Percentiles rank a stretch among this genome's conserved stretches.
phyloP scores from a whole-genome alignment of 2,888 invertebrate genomes.

The Aleiodes alternator region DNA sequence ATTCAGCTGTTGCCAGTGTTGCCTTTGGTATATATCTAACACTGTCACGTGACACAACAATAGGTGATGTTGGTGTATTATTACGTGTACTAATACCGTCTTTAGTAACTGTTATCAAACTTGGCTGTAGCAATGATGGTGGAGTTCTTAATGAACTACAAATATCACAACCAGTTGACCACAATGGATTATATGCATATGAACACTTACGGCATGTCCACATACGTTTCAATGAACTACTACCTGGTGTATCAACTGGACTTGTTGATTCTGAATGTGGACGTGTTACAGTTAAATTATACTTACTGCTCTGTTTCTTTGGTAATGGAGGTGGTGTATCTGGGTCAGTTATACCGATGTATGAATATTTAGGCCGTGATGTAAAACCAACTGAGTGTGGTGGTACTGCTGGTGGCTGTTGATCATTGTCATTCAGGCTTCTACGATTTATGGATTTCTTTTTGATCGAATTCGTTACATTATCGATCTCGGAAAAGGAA shows the following conservation, averaged over 20 bases:
- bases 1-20: conserved; percentile 71
- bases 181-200: conserved; percentile 90
- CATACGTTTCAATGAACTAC: conserved; percentile 78
- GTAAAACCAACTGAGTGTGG: conserved; percentile 73
- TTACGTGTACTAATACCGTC: conserved; percentile 68
- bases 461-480: conserved; percentile 74
- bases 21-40: conserved; percentile 74
- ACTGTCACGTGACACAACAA: conserved; percentile 72
- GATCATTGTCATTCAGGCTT: conserved; percentile 77
- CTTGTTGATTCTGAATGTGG: conserved; percentile 70
- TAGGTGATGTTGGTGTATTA: conserved; percentile 66
- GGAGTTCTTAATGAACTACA: conserved; percentile 83
- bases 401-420: conserved; percentile 77
- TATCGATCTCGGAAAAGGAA: conserved; percentile 75
- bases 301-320: conserved; percentile 71
- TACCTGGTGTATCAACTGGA: conserved; percentile 61
- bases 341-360: conserved; percentile 71
- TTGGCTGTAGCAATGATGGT: conserved; percentile 81
- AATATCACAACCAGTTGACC: conserved; percentile 88
- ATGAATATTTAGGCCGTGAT: conserved; percentile 71
- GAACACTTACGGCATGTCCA: conserved; percentile 94
- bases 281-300: conserved; percentile 59
- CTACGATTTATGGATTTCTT: conserved; percentile 74
- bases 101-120: conserved; percentile 83
- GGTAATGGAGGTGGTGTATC: conserved; percentile 73